Base-by-base conservation (phyloP, 2,797 vertebrate genomes). In the Liparis tanakae region DNA sequence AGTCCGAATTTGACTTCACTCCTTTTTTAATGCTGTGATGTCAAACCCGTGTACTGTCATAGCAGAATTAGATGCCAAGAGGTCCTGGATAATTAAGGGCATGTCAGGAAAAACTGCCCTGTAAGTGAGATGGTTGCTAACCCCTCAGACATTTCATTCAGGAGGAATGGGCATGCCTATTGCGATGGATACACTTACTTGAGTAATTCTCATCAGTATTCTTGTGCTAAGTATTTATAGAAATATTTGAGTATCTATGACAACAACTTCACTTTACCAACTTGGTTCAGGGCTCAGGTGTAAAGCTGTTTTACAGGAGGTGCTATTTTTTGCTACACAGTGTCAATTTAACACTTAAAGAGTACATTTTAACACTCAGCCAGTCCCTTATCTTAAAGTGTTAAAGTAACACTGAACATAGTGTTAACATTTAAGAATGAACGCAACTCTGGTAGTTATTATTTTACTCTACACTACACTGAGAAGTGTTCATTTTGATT, bases 61-160 rank as follows among this genome's bases (percentile, higher is more conserved):
- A 50, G 55, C 39, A 20, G 66, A 80, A 84, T 86, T 77, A 84
- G 57, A 87, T 15, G 7, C 54, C 5, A 59, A 79, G 58, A 67
- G 61, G 74, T 72, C 59, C 50, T 72, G 57, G 72, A 85, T 85
- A 83, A 85, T 86, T 80, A 81, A 80, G 70, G 59, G 33, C 74
- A 75, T 77, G 78, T 78, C 57, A 46, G 76, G 66, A 76, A 80
- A 79, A 87, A 78, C 65, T 65, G 33, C 62, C 44, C 22, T 64
- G 72, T 66, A 79, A 80, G 20, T 70, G 72, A 79, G 57, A 71
- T 41, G 20, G 59, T 50, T 63, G 39, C 50, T 79, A 82, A 85
- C 85, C 78, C 78, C 36, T 68, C 65, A 74, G 62, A 83, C 76
- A 60, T 59, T 65, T 10, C 51, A 39, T 60, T 54, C 33, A 79